These are phyloP conservation scores for Nannoperca obscura DNA, from an alignment of 2,797 vertebrate species.

Conservation along the genomic window DNA sequence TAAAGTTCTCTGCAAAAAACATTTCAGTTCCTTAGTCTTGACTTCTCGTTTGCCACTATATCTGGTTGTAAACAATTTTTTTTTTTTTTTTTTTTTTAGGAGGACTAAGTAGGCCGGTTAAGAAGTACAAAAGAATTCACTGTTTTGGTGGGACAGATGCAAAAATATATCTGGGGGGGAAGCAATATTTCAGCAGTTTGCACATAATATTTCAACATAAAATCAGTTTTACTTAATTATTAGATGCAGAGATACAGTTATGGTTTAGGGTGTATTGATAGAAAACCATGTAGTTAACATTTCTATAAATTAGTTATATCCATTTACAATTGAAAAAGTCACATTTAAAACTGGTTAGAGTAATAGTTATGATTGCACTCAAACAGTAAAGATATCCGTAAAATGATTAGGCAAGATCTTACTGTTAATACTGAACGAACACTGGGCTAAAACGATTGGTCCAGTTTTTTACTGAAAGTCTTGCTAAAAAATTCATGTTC, in stretches of 20 bases:
- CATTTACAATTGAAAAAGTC: conserved; percentile 50
- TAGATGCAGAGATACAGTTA: conserved; percentile 27
- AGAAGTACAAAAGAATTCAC: background rate
- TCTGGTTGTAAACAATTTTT: too few relatives aligned
- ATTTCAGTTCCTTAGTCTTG: background rate
- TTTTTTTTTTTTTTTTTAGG: too few relatives aligned
- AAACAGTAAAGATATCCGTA: background rate
- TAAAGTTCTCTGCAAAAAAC: too few relatives aligned
- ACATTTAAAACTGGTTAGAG: background rate
- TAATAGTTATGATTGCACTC: background rate
- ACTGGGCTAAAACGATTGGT: background rate
- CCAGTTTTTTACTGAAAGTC: background rate
- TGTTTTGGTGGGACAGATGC: background rate
- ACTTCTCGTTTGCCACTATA: background rate
- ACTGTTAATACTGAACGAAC: background rate
- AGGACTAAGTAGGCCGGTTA: too few relatives aligned
- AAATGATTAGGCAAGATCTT: background rate
- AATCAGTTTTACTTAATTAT: background rate
- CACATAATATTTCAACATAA: background rate
- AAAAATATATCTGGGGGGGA: conserved; percentile 13
- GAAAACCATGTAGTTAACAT: conserved; percentile 25
- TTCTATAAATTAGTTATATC: conserved; percentile 71
- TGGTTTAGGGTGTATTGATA: conserved; percentile 13
- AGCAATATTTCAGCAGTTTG: background rate
- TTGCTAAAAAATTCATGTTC: background rate